A percentile compares a stretch with the other conserved stretches of the same genome.
Conservation (phyloP, 2,113 vertebrate species). For the Phoenicopterus ruber region DNA sequence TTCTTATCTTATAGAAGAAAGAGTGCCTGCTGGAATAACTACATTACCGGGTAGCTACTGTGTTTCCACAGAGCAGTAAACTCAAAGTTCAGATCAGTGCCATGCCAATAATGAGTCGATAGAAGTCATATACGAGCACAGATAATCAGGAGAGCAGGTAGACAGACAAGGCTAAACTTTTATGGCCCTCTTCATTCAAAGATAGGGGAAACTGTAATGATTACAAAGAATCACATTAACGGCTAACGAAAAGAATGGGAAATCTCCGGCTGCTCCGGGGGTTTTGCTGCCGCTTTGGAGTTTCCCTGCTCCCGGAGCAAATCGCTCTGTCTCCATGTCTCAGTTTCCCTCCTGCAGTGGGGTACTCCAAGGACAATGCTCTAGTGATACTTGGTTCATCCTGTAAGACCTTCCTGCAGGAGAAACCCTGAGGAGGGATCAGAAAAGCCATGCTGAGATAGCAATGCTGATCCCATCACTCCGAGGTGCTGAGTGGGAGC, state of each 20-base stretch:
- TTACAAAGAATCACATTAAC: neutral
- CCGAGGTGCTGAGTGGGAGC: neutral
- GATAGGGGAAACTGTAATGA: neutral
- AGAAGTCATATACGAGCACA: neutral
- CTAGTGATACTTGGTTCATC: neutral
- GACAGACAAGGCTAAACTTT: neutral
- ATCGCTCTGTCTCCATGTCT: rapidly evolving
- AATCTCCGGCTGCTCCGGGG: neutral
- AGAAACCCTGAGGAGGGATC: neutral
- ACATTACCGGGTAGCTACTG: constrained; percentile 8
- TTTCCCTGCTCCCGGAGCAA: neutral
- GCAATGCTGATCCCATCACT: neutral
- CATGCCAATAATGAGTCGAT: neutral
- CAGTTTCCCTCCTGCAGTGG: neutral
- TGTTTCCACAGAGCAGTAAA: constrained; percentile 28
- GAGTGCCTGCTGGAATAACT: neutral
- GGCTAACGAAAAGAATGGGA: neutral
- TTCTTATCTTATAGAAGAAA: constrained; percentile 17
- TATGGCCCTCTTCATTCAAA: neutral
- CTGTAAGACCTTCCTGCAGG: neutral
- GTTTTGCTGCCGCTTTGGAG: neutral
- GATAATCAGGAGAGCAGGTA: neutral
- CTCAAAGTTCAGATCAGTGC: constrained; percentile 44
- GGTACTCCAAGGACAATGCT: rapidly evolving
- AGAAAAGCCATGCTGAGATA: rapidly evolving